Base-by-base conservation (phyloP, 2,113 vertebrate genomes). In the Dasyprocta punctata region DNA sequence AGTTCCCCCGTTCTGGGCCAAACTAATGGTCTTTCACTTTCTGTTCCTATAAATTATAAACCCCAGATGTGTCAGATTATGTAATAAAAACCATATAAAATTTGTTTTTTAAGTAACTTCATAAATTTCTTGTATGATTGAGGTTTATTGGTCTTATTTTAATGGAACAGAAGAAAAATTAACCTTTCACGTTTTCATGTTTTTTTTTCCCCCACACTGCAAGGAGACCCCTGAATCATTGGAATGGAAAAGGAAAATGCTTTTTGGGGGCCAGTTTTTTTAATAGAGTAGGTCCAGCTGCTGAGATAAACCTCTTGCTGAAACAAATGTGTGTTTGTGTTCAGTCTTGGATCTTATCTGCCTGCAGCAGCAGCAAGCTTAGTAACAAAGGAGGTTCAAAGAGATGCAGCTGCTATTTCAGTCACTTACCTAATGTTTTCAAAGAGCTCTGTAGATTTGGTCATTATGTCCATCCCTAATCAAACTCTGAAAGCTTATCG, bases 1-100 rank as follows among this genome's bases (percentile, higher is more conserved):
- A n/a, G n/a, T n/a, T 97, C 86, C 41, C 97, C 92, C 65, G 86
- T 96, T 98, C 96, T 93, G 97, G 96, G 97, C 96, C 98, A 98
- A 98, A 98, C 83, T 89, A 97, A 96, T 98, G 97, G 85, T 97
- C 98, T 97, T 98, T 98, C 88, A 97, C 88, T 98, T 98, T 98
- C 97, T 97, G 84, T 95, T 98, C 92, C 71, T 96, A 90, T 93
- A 96, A 95, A 95, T 96, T 94, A 97, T 56, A 95, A 89, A 47
- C 41, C 69, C 78, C 85, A 95, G 69, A 97, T 97, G 91, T 95
- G 95, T 97, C 94, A 95, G 96, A 95, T 91, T 93, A 92, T 95
- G 82, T 92, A 96, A 94, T 89, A 82, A 97, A 96, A 98, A 94
- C 85, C 83, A 92, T 94, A 92, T 94, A 95, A 97, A 95, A 86